Evolutionary conservation across 2,797 vertebrate species (phyloP).

Genomic region (Adelosebastes latens): DNA sequence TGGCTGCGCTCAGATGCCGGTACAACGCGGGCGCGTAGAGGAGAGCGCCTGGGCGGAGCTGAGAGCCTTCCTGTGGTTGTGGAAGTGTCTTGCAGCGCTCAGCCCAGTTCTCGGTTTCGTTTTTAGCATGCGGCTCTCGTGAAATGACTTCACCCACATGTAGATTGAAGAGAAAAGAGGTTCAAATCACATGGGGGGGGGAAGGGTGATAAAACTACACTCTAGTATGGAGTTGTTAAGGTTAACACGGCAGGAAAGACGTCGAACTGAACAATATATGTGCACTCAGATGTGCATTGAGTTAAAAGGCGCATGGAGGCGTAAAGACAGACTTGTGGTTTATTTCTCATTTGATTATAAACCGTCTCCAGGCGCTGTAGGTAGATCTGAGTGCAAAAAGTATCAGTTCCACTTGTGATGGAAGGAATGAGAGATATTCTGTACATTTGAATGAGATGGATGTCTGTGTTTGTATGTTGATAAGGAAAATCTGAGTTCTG

Average conservation of each 20-base stretch:
- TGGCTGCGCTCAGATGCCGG: slow-evolving; percentile 5
- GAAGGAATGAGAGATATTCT: not conserved
- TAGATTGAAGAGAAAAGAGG: not conserved
- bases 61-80: slow-evolving; percentile 61
- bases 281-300: not conserved
- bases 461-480: not conserved
- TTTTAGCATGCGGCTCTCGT: slow-evolving; percentile 50
- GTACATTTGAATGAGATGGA: not conserved
- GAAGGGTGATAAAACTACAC: not conserved
- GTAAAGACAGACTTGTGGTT: slow-evolving; percentile 25
- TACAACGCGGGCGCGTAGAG: not conserved
- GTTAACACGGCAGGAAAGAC: not conserved
- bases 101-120: slow-evolving; percentile 67
- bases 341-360: slow-evolving; percentile 37
- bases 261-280: not conserved
- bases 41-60: slow-evolving; percentile 46
- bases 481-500: not conserved
- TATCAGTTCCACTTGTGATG: not conserved
- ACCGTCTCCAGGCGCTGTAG: slow-evolving; percentile 1
- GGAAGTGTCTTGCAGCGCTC: slow-evolving; percentile 34
- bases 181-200: not conserved
- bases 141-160: slow-evolving; percentile 51
- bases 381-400: not conserved
- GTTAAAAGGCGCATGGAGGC: not conserved
- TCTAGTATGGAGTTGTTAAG: not conserved